A percentile compares a stretch with the other conserved stretches of the same genome.
These are phyloP conservation scores for Stylophora pistillata DNA, from an alignment of 64 coral and sea anemone species.

Conservation along the genomic window DNA sequence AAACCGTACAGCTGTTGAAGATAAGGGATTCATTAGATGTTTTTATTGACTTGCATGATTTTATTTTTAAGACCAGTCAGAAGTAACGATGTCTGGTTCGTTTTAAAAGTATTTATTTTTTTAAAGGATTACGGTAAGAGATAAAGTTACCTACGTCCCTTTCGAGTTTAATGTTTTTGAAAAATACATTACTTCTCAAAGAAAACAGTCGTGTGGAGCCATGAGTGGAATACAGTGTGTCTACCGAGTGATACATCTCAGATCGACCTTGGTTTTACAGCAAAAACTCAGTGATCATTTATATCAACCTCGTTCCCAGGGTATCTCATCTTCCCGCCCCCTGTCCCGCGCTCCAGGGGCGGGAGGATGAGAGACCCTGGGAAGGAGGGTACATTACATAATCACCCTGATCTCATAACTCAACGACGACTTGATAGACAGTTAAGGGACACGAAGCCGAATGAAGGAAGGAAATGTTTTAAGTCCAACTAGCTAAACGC, in stretches of 20 bases:
- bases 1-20: neutral
- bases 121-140: too few species aligned
- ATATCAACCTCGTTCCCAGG: too few species aligned
- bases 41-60: neutral
- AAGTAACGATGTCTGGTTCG: too few species aligned
- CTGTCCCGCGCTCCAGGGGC: too few species aligned
- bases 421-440: constrained; percentile 12
- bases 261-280: neutral
- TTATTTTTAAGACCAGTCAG: neutral
- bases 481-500: too few species aligned
- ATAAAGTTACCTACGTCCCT: too few species aligned
- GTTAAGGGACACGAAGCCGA: constrained; percentile 14
- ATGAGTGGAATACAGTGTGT: neutral
- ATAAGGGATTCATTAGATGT: neutral
- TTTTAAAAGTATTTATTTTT: too few species aligned
- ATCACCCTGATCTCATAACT: neutral
- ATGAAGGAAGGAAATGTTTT: neutral
- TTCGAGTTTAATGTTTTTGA: neutral
- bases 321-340: too few species aligned
- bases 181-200: neutral
- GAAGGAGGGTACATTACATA: too few species aligned
- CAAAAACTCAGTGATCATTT: neutral
- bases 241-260: constrained; percentile 4
- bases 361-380: too few species aligned
- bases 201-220: neutral